Evolutionary conservation across 2,888 invertebrate genomes (phyloP).

Genomic region (Muschampia plurimacula): DNA sequence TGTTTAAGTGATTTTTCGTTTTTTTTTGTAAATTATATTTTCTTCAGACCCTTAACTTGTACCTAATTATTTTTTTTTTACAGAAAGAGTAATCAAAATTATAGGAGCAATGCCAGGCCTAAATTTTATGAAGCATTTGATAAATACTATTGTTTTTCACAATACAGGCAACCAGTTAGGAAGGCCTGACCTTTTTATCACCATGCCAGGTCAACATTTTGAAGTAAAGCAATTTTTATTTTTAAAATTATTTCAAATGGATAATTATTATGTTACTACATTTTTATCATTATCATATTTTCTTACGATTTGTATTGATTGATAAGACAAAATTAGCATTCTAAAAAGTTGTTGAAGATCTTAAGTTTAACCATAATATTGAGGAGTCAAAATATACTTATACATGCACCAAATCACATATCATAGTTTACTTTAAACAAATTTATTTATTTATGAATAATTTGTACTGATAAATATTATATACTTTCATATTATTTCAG

Average conservation of each 20-base stretch:
- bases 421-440: background rate
- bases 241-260: background rate
- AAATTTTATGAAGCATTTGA: conserved; percentile 87
- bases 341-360: no score
- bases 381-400: background rate
- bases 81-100: conserved; percentile 85
- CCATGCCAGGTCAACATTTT: conserved; percentile 86
- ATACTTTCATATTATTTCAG: conserved; percentile 62
- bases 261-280: background rate
- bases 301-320: no score
- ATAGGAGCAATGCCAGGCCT: conserved; percentile 85
- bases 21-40: no score
- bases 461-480: background rate
- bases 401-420: background rate
- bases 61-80: conserved; percentile 47
- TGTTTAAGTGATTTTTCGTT: no score
- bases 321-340: no score
- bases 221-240: conserved; percentile 74
- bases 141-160: conserved; percentile 86
- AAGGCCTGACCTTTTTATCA: conserved; percentile 87
- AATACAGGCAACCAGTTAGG: conserved; percentile 84
- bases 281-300: no score
- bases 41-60: no score
- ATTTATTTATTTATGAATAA: background rate
- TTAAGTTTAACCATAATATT: no score